These are phyloP conservation scores for Meliscaeva auricollis DNA, from an alignment of 2,888 invertebrate species.

Conservation along the genomic window DNA sequence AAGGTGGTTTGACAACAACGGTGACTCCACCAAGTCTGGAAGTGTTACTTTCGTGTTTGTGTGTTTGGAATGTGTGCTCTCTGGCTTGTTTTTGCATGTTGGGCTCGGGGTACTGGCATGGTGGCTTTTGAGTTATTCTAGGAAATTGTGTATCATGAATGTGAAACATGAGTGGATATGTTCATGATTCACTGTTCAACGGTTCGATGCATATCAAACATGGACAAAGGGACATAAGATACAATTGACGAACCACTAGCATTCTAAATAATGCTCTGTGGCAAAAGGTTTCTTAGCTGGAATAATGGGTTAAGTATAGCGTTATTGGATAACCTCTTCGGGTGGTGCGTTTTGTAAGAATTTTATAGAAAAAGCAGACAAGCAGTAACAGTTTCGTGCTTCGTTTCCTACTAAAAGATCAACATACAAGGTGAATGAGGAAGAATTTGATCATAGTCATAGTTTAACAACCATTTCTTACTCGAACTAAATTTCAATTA, in stretches of 20 bases:
- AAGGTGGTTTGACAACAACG: neutral
- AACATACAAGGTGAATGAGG: neutral
- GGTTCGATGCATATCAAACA: slow-evolving; percentile 53
- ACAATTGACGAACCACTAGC: slow-evolving; percentile 18
- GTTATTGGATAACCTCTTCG: neutral
- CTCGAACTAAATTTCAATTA: too few species aligned
- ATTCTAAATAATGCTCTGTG: slow-evolving; percentile 12
- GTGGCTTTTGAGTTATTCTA: slow-evolving; percentile 58
- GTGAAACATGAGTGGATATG: slow-evolving; percentile 64
- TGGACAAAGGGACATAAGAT: slow-evolving; percentile 44
- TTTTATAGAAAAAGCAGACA: neutral
- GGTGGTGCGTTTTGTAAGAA: slow-evolving; percentile 16
- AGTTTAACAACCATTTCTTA: too few species aligned
- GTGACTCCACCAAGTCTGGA: slow-evolving; percentile 67
- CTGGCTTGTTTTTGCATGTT: slow-evolving; percentile 19
- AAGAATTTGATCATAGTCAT: slow-evolving; percentile 13
- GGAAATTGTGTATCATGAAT: slow-evolving; percentile 59
- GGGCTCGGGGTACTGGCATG: slow-evolving; percentile 9
- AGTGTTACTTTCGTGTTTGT: slow-evolving; percentile 62
- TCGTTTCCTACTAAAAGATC: neutral
- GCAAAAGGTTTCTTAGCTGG: slow-evolving; percentile 20
- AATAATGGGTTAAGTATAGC: neutral
- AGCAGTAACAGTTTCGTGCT: neutral
- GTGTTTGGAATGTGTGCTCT: too few species aligned
- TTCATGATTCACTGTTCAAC: slow-evolving; percentile 64